A percentile compares a stretch with the other conserved stretches of the same genome.
Evolutionary conservation across 2,888 invertebrate genomes (phyloP).

Genomic region (Coelinius sp.): DNA sequence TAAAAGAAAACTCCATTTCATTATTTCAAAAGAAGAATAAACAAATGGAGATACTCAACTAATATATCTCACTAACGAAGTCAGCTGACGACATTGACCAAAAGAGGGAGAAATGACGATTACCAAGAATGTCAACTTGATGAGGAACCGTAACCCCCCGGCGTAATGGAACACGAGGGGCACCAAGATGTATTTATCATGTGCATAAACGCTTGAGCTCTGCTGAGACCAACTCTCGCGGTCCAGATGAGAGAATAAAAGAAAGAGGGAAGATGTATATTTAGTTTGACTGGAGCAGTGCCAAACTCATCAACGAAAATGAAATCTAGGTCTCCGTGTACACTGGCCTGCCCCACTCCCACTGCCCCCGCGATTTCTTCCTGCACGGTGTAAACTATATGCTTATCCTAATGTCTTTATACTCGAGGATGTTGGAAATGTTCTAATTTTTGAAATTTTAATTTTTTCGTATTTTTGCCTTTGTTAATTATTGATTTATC

Average conservation of each 20-base stretch:
- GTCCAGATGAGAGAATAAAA: constrained; percentile 28
- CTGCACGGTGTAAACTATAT: not conserved
- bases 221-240: constrained; percentile 17
- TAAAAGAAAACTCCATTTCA: not conserved
- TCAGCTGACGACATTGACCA: not conserved
- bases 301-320: constrained; percentile 71
- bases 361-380: not conserved
- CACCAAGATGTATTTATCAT: constrained; percentile 11
- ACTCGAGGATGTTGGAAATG: too few species aligned
- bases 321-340: constrained; percentile 68
- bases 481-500: too few species aligned
- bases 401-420: not conserved
- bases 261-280: constrained; percentile 64
- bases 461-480: too few species aligned
- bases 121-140: constrained; percentile 22
- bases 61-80: not conserved
- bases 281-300: constrained; percentile 67
- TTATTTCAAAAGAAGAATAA: not conserved
- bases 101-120: constrained; percentile 6
- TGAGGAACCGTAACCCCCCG: not conserved
- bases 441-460: too few species aligned
- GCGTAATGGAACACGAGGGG: not conserved
- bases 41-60: too few species aligned
- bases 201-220: constrained; percentile 3
- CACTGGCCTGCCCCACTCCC: constrained; percentile 28